Evolutionary conservation across 2,113 vertebrate genomes (phyloP), one percentile per base, ranked within the genome.

Genomic region (Channa maculata): DNA sequence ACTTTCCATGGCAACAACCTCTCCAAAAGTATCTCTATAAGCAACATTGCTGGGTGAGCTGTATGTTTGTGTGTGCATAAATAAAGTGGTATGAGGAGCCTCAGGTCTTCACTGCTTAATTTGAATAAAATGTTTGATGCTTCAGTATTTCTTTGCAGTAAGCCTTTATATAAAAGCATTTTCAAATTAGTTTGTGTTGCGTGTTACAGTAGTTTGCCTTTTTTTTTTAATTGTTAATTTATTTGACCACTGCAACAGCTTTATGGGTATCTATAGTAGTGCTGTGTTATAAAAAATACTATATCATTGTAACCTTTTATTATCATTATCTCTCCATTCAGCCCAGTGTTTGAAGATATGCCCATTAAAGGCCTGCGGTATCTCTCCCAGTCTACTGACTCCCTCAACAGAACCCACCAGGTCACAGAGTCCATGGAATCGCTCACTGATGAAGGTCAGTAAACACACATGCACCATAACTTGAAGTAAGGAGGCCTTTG

Each of bases 31-130:
- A 93, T 99, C 69, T 99, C 97, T 6, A 98, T 99, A 82, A 96
- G 96, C 94, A 99, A 99, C 93, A 98, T 99, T n/a, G 95, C 97
- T 68, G 97, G 96, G 97, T 99, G 88, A 95, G 96, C 43, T 6
- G 6, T 61, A 3, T 15, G 45, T 37, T 34, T 79, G 36, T 71
- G 60, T 58, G 15, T 53, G 46, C 33, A 1, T 5, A 24, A 7
- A 8, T 51, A 8, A 5, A 43, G n/a, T 14, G 34, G n/a, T 3
- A 45, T 52, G 8, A 49, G 24, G 12, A 45, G 5, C 41, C 44
- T 13, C 4, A 34, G 3, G 24, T 24, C 24, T 24, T 24, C 34
- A 44, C 37, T 24, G 64, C 58, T 69, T 37, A 4, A 7, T 64
- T 69, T 49, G 10, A 57, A 43, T 10, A 15, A 38, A 49, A 39